Evolutionary conservation across 1,140 invertebrate genomes (phyloP).

Genomic region (Lepidostoma basale): DNA sequence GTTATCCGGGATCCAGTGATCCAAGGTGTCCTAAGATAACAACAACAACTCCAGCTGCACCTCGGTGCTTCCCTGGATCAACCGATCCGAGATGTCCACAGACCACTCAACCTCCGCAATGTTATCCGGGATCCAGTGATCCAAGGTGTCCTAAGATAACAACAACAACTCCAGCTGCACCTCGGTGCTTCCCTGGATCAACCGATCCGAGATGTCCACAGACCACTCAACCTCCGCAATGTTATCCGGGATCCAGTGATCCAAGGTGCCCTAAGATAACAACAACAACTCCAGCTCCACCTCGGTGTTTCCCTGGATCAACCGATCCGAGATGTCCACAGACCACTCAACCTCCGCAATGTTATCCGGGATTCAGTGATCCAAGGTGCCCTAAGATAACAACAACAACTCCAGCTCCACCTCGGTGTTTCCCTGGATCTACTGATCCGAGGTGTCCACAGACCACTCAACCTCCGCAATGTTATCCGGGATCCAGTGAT

Average conservation of each 20-base stretch:
- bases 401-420: conserved; percentile 44
- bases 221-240: conserved; percentile 48
- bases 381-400: conserved; percentile 49
- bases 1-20: conserved; percentile 48
- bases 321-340: conserved; percentile 49
- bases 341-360: conserved; percentile 44
- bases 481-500: no score
- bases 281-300: not conserved
- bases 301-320: conserved; percentile 9
- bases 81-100: conserved; percentile 9
- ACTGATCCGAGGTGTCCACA: no score
- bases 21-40: conserved; percentile 48
- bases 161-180: conserved; percentile 41
- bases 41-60: conserved; percentile 5
- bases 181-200: conserved; percentile 46
- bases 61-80: conserved; percentile 4
- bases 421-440: conserved; percentile 53
- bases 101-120: not conserved
- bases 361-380: conserved; percentile 37
- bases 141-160: conserved; percentile 49
- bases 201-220: conserved; percentile 50
- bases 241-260: conserved; percentile 61
- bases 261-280: conserved; percentile 45
- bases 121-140: conserved; percentile 53
- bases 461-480: no score